phyloP scores from a whole-genome alignment of 2,113 vertebrate genomes.

The Neoarius graeffei region DNA sequence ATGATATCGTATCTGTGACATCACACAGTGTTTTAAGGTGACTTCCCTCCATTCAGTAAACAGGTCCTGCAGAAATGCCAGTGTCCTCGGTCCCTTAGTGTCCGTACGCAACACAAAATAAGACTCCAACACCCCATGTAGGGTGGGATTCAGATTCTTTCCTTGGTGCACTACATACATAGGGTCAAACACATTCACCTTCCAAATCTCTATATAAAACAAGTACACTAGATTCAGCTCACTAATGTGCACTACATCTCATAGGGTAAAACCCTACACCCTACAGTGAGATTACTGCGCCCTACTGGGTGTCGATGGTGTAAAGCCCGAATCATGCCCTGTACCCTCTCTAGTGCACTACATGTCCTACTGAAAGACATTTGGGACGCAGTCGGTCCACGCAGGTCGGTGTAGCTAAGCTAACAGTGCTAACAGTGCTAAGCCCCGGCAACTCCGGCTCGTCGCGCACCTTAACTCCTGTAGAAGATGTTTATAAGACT shows the following conservation, averaged over 20 bases:
- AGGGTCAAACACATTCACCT: background rate
- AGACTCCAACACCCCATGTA: background rate
- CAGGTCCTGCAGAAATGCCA: background rate
- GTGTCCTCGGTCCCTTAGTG: background rate
- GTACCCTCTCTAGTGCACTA: background rate
- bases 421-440: conserved; percentile 27
- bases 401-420: conserved; percentile 27
- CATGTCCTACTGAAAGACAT: background rate
- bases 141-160: background rate
- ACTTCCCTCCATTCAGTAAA: too few relatives aligned
- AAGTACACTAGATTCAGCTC: background rate
- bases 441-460: background rate
- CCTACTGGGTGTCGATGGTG: too few relatives aligned
- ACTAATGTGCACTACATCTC: background rate
- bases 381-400: background rate
- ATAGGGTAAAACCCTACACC: background rate
- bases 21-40: background rate
- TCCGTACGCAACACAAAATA: background rate
- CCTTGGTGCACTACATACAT: background rate
- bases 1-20: background rate
- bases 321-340: background rate
- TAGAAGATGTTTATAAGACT: background rate
- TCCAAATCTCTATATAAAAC: background rate
- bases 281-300: background rate
- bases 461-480: too few relatives aligned